Evolutionary conservation across 2,113 vertebrate species (phyloP), one percentile per base, ranked within the genome.

Genomic region (Burhinus bistriatus): DNA sequence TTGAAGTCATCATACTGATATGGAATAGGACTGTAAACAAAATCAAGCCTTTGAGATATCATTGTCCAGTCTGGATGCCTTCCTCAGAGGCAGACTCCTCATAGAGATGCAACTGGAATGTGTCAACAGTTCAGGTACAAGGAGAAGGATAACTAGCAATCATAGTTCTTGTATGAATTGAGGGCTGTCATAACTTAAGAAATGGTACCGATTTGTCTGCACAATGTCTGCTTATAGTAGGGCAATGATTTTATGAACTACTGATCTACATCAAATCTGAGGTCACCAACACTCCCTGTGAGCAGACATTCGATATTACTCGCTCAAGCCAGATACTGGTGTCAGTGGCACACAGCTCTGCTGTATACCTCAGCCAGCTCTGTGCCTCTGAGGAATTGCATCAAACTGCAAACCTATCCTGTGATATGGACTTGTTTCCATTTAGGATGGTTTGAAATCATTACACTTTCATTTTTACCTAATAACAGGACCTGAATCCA

Each of bases 21-120:
- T 38, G 93, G 78, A 93, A 73, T 6, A 90, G 72, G 58, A 96
- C 94, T 93, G 95, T 97, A 97, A 98, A 97, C 96, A 96, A 91
- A 93, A 76, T 58, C 36, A 93, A 64, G 72, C 55, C 83, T 91
- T 51, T 75, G 64, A 83, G 68, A 72, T 58, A 62, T 7, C 8
- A 1, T 12, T 5, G 8, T 54, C 32, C n/a, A 47, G 77, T 30
- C 49, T 55, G 64, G 72, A 58, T 54, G 42, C 72, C 52, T 25
- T 65, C 42, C 76, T 84, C 88, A 76, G 59, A 77, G 52, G 68
- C 87, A 88, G 47, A 49, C 11, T 87, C 42, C 57, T 64, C 57
- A 80, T 49, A 75, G 5, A 87, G 49, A 72, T 34, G 36, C 49
- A 83, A 29, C 54, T 55, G 79, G 91, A 82, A 73, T 12, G n/a